Evolutionary conservation across 2,113 vertebrate genomes (phyloP).

Genomic region (Sinocyclocheilus anophthalmus): DNA sequence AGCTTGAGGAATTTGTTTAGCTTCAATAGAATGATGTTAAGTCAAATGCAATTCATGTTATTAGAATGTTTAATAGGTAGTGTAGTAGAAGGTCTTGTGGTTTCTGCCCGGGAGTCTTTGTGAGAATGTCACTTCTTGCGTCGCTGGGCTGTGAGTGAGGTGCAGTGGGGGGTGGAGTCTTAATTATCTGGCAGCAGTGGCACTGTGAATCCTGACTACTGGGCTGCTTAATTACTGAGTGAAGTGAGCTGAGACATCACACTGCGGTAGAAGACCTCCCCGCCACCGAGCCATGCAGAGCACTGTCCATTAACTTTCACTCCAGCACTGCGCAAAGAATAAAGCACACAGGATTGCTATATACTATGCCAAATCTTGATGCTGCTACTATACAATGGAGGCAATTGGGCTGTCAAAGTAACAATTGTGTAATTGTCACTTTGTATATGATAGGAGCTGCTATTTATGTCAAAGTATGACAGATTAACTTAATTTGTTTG

Average conservation of each 20-base stretch:
- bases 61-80: slow-evolving; percentile 6
- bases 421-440: neutral
- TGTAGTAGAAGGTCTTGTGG: slow-evolving; percentile 21
- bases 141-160: slow-evolving; percentile 47
- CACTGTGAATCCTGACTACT: slow-evolving; percentile 53
- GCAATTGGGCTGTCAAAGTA: neutral
- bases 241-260: slow-evolving; percentile 48
- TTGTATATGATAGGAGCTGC: neutral
- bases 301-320: slow-evolving; percentile 32
- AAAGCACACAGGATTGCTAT: slow-evolving; percentile 1
- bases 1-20: neutral
- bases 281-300: slow-evolving; percentile 7
- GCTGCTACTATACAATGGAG: neutral
- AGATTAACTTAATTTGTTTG: neutral
- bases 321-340: slow-evolving; percentile 18
- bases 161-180: slow-evolving; percentile 42
- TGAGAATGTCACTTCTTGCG: slow-evolving; percentile 28
- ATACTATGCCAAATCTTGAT: neutral
- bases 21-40: neutral
- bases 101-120: slow-evolving; percentile 25
- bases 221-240: slow-evolving; percentile 55
- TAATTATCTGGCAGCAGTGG: slow-evolving; percentile 52
- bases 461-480: neutral
- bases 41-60: slow-evolving; percentile 17
- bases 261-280: slow-evolving; percentile 17